Percentiles rank a stretch among this genome's conserved stretches.
Conservation (phyloP, 2,797 vertebrate genomes). For the Synaphobranchus kaupii region DNA sequence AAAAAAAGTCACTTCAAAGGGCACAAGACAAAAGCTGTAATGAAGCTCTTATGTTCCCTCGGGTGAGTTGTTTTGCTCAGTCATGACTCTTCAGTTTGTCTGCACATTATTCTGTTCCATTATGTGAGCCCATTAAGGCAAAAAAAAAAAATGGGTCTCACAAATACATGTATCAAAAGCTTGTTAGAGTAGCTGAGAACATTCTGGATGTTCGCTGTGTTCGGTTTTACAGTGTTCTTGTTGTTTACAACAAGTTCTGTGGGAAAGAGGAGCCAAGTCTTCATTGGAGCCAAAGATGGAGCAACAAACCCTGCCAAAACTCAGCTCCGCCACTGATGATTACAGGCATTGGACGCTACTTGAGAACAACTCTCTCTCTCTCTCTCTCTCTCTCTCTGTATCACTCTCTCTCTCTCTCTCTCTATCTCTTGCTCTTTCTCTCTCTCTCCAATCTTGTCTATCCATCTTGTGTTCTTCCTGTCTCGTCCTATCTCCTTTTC, state of each 20-base stretch:
- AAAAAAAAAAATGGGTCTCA: not conserved
- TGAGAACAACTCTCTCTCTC: not conserved
- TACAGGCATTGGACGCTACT: not conserved
- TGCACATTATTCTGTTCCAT: not conserved
- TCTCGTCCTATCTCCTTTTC: not conserved
- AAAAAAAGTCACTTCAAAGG: not conserved
- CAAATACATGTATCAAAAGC: not conserved
- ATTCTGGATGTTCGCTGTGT: not conserved
- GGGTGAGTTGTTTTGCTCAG: not conserved
- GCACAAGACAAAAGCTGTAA: not conserved
- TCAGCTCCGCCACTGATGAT: not conserved
- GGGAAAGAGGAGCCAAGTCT: not conserved
- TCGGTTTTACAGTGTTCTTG: conserved; percentile 4
- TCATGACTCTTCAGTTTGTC: not conserved
- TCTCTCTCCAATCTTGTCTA: not conserved
- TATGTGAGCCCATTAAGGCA: not conserved
- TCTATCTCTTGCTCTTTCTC: not conserved
- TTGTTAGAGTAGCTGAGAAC: conserved; percentile 6
- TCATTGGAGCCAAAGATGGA: not conserved
- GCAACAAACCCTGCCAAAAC: not conserved
- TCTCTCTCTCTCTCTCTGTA: not conserved
- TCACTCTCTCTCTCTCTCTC: not conserved
- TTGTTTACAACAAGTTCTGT: not conserved
- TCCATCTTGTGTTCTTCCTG: no score
- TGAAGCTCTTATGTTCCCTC: not conserved